Base-by-base conservation (phyloP, 2,888 invertebrate genomes). In the Scaptomyza reducta region DNA sequence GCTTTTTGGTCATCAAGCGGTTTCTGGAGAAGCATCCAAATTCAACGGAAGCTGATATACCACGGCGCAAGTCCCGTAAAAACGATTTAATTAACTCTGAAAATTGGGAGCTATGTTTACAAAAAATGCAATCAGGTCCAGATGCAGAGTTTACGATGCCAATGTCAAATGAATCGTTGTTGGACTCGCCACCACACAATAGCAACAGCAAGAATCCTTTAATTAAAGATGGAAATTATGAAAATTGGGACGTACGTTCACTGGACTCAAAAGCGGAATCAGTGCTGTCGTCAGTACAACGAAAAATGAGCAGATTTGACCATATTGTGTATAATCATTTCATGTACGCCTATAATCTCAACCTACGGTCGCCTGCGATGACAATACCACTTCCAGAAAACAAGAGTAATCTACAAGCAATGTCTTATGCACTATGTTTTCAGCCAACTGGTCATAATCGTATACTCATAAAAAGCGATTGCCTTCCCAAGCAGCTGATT, bases 1-100 rank as follows among this genome's bases (percentile, higher is more conserved):
- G 95, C 25, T 94, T 93, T 83, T 45, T 89, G 0, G 93, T 93
- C 0, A 92, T 95, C n/a, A 82, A 91, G 47, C 92, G 91, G 63
- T 94, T 93, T 92, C 90, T 94, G 50, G 90, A 92, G 57, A 90
- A 91, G 25, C 86, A 94, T 90, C 94, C 94, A 0, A 77, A 92
- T 16, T 77, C 82, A 13, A 80, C 60, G 0, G 46, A 92, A 1
- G 67, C 79, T 0, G 84, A 90, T 54, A 67, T 91, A 35, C 91
- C 91, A 0, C 74, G 91, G 1, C 72, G 87, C 7, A 78, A 38
- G n/a, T 25, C 18, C 0, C 29, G 1, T 2, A 90, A 89, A 66
- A 67, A 70, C 14, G 40, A 58, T 3, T 14, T 64, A n/a, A 74
- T 92, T 0, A 89, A 80, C 1, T 70, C 77, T 1, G 74, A 86